Conservation (phyloP, 1,140 invertebrate genomes). For the Ylistrum balloti region DNA sequence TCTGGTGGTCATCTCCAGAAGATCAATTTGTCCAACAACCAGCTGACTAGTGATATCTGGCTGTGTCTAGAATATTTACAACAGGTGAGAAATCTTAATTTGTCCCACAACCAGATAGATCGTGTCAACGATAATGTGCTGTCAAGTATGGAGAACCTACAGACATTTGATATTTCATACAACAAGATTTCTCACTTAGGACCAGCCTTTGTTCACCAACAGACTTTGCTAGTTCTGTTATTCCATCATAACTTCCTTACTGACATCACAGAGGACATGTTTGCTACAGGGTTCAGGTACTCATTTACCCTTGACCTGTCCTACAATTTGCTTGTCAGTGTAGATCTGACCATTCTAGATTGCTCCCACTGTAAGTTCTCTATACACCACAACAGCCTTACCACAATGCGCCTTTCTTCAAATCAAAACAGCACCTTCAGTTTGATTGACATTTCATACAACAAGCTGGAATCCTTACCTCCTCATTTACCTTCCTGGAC, state of each 20-base stretch:
- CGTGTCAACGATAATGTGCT: background rate
- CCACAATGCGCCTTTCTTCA: background rate
- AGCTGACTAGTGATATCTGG: background rate
- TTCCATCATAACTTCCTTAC: background rate
- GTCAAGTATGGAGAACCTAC: background rate
- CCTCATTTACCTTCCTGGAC: background rate
- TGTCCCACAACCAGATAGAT: conserved; percentile 3
- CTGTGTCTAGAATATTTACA: background rate
- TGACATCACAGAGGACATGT: background rate
- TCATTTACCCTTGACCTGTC: background rate
- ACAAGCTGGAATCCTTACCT: background rate
- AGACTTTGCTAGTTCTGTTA: background rate
- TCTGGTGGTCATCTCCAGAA: background rate
- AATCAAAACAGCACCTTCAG: conserved; percentile 24
- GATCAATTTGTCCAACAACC: background rate
- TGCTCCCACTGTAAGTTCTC: background rate
- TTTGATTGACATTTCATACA: background rate
- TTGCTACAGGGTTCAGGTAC: background rate
- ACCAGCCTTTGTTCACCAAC: background rate
- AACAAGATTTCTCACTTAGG: background rate
- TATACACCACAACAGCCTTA: background rate
- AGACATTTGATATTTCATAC: conserved; percentile 15
- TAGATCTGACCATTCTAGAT: background rate
- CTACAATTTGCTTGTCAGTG: background rate
- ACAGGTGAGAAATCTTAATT: background rate